phyloP scores from a whole-genome alignment of 1,140 invertebrate species.

The Coptotermes formosanus region DNA sequence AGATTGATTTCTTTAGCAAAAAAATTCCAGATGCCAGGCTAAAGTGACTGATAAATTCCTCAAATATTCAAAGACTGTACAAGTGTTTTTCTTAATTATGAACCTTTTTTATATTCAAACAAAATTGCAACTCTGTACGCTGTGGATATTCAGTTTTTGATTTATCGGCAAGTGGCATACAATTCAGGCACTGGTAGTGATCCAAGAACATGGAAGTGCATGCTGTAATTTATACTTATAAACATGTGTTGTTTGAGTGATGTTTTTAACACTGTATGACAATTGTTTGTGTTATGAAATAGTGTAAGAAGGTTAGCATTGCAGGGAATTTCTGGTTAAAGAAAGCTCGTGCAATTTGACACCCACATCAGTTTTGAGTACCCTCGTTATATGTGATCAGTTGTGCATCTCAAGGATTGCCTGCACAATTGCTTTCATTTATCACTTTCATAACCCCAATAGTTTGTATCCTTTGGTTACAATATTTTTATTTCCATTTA shows the following conservation, averaged over 20 bases:
- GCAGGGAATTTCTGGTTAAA: too few relatives aligned
- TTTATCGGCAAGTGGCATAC: too few relatives aligned
- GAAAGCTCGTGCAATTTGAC: neutral
- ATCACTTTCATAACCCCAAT: neutral
- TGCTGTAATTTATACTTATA: neutral
- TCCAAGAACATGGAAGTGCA: neutral
- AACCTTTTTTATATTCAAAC: too few relatives aligned
- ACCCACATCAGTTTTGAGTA: neutral
- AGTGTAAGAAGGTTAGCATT: too few relatives aligned
- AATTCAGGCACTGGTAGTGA: neutral
- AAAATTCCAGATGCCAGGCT: too few relatives aligned
- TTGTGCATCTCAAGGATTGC: constrained; percentile 1
- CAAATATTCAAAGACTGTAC: too few relatives aligned
- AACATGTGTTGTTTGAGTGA: neutral
- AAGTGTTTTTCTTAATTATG: too few relatives aligned
- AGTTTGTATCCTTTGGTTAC: neutral
- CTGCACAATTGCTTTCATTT: neutral
- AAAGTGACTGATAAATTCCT: too few relatives aligned
- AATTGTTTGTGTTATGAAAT: neutral
- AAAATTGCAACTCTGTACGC: too few relatives aligned
- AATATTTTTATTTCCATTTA: neutral
- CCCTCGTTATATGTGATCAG: neutral
- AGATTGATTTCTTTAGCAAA: too few relatives aligned
- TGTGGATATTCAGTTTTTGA: too few relatives aligned
- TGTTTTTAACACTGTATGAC: neutral